Conservation (phyloP, 2,888 invertebrate species). For the Sarcophaga rosellei region DNA sequence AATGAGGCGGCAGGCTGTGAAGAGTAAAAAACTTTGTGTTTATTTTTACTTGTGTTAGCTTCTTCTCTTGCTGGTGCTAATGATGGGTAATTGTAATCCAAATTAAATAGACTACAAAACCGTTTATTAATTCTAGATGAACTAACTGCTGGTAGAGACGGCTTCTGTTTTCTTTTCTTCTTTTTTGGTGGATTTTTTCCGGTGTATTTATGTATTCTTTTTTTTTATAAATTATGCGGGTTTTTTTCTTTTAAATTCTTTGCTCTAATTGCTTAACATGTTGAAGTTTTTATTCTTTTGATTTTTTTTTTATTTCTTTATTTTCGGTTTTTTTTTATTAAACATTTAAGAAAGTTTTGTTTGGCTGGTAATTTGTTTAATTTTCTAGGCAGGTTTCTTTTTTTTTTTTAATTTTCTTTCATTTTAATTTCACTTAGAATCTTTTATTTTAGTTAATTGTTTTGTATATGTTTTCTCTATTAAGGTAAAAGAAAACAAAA, state of each 20-base stretch:
- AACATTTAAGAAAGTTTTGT: not conserved
- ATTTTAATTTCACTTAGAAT: not conserved
- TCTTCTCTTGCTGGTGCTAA: not conserved
- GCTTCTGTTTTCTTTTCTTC: not conserved
- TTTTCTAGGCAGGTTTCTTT: not conserved
- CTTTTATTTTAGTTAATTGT: not conserved
- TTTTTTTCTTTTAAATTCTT: constrained; percentile 2
- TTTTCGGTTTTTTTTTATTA: not conserved
- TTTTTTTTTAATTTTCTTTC: not conserved
- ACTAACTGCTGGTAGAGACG: not conserved
- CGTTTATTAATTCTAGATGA: not conserved
- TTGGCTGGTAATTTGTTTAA: not conserved
- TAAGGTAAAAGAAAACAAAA: not conserved
- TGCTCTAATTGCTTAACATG: constrained; percentile 47
- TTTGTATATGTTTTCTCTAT: not conserved
- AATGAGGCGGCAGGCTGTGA: not conserved
- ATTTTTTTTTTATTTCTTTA: constrained; percentile 2
- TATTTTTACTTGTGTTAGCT: not conserved
- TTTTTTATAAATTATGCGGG: constrained; percentile 26
- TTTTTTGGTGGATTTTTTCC: not conserved
- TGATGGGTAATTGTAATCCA: constrained; percentile 28
- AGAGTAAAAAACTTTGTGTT: not conserved
- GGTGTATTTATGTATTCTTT: not conserved
- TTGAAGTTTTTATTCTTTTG: constrained; percentile 7
- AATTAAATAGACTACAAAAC: constrained; percentile 50